Evolutionary conservation across 37 sponge, comb jelly and placozoan genomes (phyloP), one percentile per base, ranked within the genome.

Genomic region (Tethya wilhelma): DNA sequence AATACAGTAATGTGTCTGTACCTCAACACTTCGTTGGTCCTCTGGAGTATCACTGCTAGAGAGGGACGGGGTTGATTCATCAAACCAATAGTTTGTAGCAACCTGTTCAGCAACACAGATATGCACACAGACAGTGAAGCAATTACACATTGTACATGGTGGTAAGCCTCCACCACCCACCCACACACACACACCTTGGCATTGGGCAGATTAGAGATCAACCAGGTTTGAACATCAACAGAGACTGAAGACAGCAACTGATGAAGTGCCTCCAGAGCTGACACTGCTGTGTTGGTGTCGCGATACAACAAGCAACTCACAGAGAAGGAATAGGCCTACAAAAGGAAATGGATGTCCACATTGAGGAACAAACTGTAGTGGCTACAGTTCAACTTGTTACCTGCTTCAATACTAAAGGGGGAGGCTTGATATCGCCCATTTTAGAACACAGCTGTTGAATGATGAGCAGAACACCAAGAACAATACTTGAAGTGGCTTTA

Each of bases 241-340:
- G 69, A 20, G 23, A 77, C 34, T 9, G 68, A 44, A 44, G 19
- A 9, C 0, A 87, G 42, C 22, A 87, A 43, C 26, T 76, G 69
- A 44, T 81, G 49, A 2, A 87, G 38, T 1, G 70, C 31, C 40
- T 87, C 88, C 62, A 87, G 34, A 6, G 77, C 77, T 44, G 74
- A 56, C 5, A 76, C 69, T 11, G 33, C 31, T 12, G 69, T 66
- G 55, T 80, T 81, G 17, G 36, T 59, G 46, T 87, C 88, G 19
- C 82, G 36, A 39, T 81, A 81, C 30, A 74, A 30, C 43, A 81
- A 19, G 37, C 69, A 67, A 53, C 82, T 81, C 39, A 87, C 33
- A 1, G 32, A 12, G 17, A 75, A 75, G 25, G 59, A 53, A 56
- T 81, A 87, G 0, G 39, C 77, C 88, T 87, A 69, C 19, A 32